These are phyloP conservation scores for Streblospio benedicti DNA, from an alignment of 1,140 invertebrate species.

Conservation along the genomic window DNA sequence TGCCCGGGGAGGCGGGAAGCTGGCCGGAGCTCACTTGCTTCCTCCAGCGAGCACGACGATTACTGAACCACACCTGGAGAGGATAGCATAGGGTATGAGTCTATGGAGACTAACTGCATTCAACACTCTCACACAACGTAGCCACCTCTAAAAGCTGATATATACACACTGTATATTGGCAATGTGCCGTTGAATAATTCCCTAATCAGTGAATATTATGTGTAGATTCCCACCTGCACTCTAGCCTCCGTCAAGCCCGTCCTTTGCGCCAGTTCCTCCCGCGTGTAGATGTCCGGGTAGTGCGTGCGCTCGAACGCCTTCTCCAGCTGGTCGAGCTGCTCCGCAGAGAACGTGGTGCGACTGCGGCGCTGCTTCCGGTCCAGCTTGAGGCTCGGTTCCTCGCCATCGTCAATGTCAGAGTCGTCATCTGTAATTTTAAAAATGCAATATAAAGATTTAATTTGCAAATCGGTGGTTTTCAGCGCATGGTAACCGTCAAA, in stretches of 20 bases:
- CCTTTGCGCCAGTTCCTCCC: slow-evolving; percentile 88
- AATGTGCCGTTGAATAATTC: too few relatives aligned
- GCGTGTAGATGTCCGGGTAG: slow-evolving; percentile 93
- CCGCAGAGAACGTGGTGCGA: slow-evolving; percentile 91
- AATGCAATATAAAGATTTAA: background rate
- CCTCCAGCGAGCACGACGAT: slow-evolving; percentile 53
- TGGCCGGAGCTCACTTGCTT: slow-evolving; percentile 48
- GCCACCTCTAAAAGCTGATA: too few relatives aligned
- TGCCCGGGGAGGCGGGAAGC: background rate
- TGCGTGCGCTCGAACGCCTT: slow-evolving; percentile 88
- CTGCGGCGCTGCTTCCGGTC: slow-evolving; percentile 61
- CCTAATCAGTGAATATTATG: too few relatives aligned
- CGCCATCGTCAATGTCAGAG: too few relatives aligned
- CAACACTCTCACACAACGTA: too few relatives aligned
- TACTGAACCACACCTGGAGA: slow-evolving; percentile 55
- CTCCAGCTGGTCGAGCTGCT: slow-evolving; percentile 61
- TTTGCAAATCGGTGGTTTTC: background rate
- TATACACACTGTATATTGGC: too few relatives aligned
- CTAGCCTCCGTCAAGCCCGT: slow-evolving; percentile 81
- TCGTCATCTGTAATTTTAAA: slow-evolving; percentile 56
- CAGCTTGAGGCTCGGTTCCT: slow-evolving; percentile 68
- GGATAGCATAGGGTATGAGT: too few relatives aligned
- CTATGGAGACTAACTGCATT: too few relatives aligned
- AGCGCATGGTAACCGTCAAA: too few relatives aligned
- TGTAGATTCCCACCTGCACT: slow-evolving; percentile 96